Percentiles rank a stretch among this genome's conserved stretches.
Evolutionary conservation across 2,888 invertebrate species (phyloP).

Genomic region (Seladonia tumulorum): DNA sequence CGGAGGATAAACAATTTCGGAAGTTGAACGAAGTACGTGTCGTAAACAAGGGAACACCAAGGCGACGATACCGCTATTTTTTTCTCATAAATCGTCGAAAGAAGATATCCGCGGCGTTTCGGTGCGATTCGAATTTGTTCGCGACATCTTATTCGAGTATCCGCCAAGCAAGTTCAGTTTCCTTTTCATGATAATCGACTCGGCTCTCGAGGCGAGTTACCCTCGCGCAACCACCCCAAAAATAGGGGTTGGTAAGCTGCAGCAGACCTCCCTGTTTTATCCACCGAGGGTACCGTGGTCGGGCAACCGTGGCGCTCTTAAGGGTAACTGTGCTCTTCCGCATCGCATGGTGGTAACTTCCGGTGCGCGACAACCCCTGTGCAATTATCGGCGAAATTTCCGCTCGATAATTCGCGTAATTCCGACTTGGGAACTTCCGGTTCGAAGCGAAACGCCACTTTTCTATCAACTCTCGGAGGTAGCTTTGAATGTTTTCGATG

Average conservation of each 20-base stretch:
- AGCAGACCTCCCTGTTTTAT: constrained; percentile 75
- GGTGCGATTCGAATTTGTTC: neutral
- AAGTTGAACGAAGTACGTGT: neutral
- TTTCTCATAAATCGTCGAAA: neutral
- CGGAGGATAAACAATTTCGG: neutral
- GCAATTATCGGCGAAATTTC: constrained; percentile 25
- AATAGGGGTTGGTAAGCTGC: constrained; percentile 70
- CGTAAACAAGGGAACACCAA: neutral
- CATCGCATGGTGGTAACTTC: constrained; percentile 78
- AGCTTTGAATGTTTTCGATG: neutral
- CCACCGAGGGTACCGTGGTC: constrained; percentile 77
- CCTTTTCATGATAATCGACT: constrained; percentile 55
- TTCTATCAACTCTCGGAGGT: no score
- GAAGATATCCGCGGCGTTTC: neutral
- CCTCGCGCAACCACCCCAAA: constrained; percentile 53
- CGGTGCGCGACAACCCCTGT: neutral
- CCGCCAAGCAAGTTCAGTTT: neutral
- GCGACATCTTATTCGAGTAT: constrained; percentile 47
- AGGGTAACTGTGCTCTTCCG: constrained; percentile 70
- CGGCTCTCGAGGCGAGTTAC: constrained; percentile 39
- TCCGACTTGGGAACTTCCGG: neutral
- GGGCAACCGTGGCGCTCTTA: constrained; percentile 43
- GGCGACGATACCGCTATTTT: neutral
- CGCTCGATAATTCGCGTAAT: neutral
- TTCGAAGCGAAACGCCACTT: neutral